Evolutionary conservation across 2,797 vertebrate species (phyloP), one percentile per base, ranked within the genome.

Genomic region (Otolemur crassicaudatus): DNA sequence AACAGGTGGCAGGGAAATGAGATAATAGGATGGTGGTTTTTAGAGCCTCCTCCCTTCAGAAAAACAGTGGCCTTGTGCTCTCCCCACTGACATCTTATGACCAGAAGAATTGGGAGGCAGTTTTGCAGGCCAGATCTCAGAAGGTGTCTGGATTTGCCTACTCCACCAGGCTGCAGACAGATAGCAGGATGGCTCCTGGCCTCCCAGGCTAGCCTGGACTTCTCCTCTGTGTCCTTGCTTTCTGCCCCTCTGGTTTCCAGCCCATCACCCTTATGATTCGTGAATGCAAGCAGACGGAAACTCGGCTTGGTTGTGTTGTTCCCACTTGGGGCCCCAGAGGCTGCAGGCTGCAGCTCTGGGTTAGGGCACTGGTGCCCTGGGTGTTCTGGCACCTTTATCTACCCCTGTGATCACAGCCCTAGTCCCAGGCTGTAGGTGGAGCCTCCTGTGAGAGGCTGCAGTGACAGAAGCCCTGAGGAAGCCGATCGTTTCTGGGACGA

Each of bases 21-120:
- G 89, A 70, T 92, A 79, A 92, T 88, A 79, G 49, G 37, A 29
- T 17, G 34, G 46, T 40, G 63, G 27, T 37, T 22, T 69, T 93
- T n/a, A 13, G 96, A 92, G 93, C 94, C 97, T 96, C 96, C 97
- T 91, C 81, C 97, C 91, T 67, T 53, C 93, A 97, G 96, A 97
- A 97, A 95, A 98, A 97, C 96, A 97, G 94, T 96, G 95, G 70
- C 92, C 61, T 2, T 83, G 94, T 94, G 97, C 97, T 97, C 97
- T 97, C 97, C 92, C 96, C 93, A 2, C 84, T 49, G 82, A 82
- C 86, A 37, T 84, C 94, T 94, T 25, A 23, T 10, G 96, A 98
- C 97, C 6, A 0, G 96, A 97, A 96, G 97, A 97, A 97, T 97
- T 95, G 90, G 77, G 87, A 96, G 72, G 97, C 97, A 87, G 83